These are phyloP conservation scores for Caenorhabditis remanei DNA, from an alignment of 1,140 invertebrate species.

Conservation along the genomic window DNA sequence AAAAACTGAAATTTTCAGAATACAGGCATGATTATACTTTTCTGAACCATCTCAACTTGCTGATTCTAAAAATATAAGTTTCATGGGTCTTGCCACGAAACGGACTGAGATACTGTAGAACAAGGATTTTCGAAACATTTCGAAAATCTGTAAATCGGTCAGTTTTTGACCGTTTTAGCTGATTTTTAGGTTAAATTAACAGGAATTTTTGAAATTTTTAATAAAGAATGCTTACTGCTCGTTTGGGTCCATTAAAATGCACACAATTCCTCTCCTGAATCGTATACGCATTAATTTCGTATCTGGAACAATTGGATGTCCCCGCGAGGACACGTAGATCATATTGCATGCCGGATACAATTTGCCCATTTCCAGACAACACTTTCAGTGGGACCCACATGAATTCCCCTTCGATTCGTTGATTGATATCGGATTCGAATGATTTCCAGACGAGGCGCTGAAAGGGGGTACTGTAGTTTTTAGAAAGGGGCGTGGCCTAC, in stretches of 20 bases:
- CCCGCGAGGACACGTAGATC: constrained; percentile 8
- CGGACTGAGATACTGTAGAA: too few relatives aligned
- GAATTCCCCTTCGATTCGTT: constrained; percentile 25
- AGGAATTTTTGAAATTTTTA: too few relatives aligned
- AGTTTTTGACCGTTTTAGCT: background rate
- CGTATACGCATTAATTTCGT: constrained; percentile 26
- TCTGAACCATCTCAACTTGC: too few relatives aligned
- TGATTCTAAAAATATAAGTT: too few relatives aligned
- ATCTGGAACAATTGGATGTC: constrained; percentile 51
- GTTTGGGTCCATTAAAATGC: constrained; percentile 44
- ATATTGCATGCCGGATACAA: constrained; percentile 36
- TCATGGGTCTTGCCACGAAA: too few relatives aligned
- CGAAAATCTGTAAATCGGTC: too few relatives aligned
- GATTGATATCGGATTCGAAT: constrained; percentile 28
- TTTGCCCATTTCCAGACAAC: constrained; percentile 13
- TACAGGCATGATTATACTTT: too few relatives aligned
- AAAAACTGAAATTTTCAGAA: too few relatives aligned
- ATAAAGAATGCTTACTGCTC: background rate
- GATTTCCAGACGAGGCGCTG: constrained; percentile 34
- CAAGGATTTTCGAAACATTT: background rate
- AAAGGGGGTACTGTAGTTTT: background rate
- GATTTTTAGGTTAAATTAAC: too few relatives aligned
- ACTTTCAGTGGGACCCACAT: constrained; percentile 41
- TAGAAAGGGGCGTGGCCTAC: background rate
- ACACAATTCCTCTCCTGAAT: constrained; percentile 42